phyloP scores from a whole-genome alignment of 2,113 vertebrate species.

The Channa argus region DNA sequence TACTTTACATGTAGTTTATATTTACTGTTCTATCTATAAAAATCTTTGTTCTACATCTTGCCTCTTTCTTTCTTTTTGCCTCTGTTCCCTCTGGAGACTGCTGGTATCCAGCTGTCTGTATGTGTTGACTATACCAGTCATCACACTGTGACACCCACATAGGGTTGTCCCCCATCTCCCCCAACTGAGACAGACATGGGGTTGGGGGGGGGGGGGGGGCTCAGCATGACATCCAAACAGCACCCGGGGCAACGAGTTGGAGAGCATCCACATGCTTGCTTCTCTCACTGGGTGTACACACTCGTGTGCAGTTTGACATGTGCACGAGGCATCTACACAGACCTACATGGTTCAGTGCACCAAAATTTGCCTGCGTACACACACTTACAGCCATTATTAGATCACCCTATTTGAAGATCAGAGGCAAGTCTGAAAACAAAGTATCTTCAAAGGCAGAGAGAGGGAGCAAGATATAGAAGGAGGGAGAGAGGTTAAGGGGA shows the following conservation, averaged over 20 bases:
- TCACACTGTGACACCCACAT: slow-evolving; percentile 54
- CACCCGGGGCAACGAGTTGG: slow-evolving; percentile 62
- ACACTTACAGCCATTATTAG: slow-evolving; percentile 63
- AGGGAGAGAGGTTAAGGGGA: slow-evolving; percentile 22
- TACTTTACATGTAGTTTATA: not conserved
- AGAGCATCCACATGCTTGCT: slow-evolving; percentile 48
- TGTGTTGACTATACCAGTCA: slow-evolving; percentile 76
- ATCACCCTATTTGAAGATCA: slow-evolving; percentile 74
- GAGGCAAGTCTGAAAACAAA: slow-evolving; percentile 73
- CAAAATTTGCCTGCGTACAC: slow-evolving; percentile 27
- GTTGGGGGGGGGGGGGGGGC: slow-evolving; percentile 43
- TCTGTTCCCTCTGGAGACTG: slow-evolving; percentile 47
- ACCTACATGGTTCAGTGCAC: slow-evolving; percentile 31
- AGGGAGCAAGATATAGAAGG: not conserved
- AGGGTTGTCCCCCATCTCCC: slow-evolving; percentile 36
- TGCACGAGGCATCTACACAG: slow-evolving; percentile 29
- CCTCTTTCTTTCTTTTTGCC: slow-evolving; percentile 34
- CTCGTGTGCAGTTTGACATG: slow-evolving; percentile 34
- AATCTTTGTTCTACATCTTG: slow-evolving; percentile 57
- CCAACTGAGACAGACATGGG: slow-evolving; percentile 58
- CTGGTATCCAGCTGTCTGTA: slow-evolving; percentile 74
- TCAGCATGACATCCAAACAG: slow-evolving; percentile 66
- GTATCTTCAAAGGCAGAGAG: slow-evolving; percentile 74
- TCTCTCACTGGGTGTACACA: slow-evolving; percentile 14
- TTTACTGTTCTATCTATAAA: slow-evolving; percentile 1